Evolutionary conservation across 2,113 vertebrate genomes (phyloP), one percentile per base, ranked within the genome.

Genomic region (Cheirogaleus medius): DNA sequence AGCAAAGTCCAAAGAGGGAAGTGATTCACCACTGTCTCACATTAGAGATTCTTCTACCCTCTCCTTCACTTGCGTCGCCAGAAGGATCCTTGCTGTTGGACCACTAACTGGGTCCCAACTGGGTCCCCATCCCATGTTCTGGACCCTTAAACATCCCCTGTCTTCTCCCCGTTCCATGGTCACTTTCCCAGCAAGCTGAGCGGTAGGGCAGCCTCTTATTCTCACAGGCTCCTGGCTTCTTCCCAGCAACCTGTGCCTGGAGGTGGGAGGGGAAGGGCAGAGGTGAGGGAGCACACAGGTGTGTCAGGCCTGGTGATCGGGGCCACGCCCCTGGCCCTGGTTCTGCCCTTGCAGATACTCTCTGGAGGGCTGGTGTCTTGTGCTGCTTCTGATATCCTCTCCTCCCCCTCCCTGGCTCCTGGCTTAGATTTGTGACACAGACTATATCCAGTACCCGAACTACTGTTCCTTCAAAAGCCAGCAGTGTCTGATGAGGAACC

Each of bases 381-480:
- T 23, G 52, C 87, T 69, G 15, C 39, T 84, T 92, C 84, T 95
- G 64, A 94, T 18, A 0, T 14, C 56, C 66, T 18, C 27, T 93
- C 73, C 66, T 63, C 82, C 3, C 8, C 25, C 17, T 68, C 25
- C 69, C 27, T n/a, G n/a, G 3, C 56, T 78, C 73, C 78, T 47
- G 93, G 37, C 76, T 32, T 96, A 99, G 99, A 97, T 99, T 88
- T 99, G 98, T 13, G 98, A 99, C 95, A 98, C 98, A 0, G 84
- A 63, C 0, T 90, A 97, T 47, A 13, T 98, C 78, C 98, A 98
- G 94, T 98, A 99, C 76, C 98, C 98, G 15, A 98, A n/a, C 93
- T 99, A 98, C 95, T 99, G 99, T 5, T 88, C 92, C 8, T 99
- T 99, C 98, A 99, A 99, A 97, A 99, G 98, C 93, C 95, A 98